Percentiles rank a stretch among this genome's conserved stretches.
Evolutionary conservation across 2,888 invertebrate species (phyloP).

Genomic region (Athrips mouffetella): DNA sequence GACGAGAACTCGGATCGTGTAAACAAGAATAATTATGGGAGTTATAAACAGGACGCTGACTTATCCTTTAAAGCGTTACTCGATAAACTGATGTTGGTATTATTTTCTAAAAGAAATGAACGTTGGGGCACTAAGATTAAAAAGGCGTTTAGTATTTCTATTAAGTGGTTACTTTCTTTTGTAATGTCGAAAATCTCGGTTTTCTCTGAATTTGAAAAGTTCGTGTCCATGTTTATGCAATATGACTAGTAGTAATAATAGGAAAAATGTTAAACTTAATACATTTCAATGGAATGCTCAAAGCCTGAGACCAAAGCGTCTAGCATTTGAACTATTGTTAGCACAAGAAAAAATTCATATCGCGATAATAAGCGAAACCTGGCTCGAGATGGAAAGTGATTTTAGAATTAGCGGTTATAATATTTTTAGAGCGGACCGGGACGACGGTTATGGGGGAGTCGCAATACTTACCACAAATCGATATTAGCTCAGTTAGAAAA

Average conservation of each 20-base stretch:
- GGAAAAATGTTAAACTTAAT: not conserved
- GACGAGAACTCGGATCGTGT: too few species aligned
- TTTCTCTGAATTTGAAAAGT: not conserved
- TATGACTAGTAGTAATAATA: not conserved
- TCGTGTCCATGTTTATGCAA: too few species aligned
- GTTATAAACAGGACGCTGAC: too few species aligned
- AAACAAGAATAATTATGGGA: too few species aligned
- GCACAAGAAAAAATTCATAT: slow-evolving; percentile 28
- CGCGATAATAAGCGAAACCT: slow-evolving; percentile 28
- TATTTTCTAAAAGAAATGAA: too few species aligned
- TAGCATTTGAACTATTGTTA: slow-evolving; percentile 22
- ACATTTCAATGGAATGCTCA: slow-evolving; percentile 31
- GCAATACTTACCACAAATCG: slow-evolving; percentile 29
- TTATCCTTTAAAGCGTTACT: too few species aligned
- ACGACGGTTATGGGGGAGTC: slow-evolving; percentile 30
- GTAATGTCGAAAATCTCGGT: not conserved
- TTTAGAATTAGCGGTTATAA: slow-evolving; percentile 25
- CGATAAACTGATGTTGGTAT: too few species aligned
- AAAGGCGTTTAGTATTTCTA: too few species aligned
- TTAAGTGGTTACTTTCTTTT: not conserved
- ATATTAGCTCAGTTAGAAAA: slow-evolving; percentile 15
- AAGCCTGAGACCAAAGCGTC: slow-evolving; percentile 28
- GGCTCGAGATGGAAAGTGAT: slow-evolving; percentile 22
- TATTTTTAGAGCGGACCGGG: slow-evolving; percentile 24
- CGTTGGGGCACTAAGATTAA: too few species aligned